Percentiles rank a stretch among this genome's conserved stretches.
These are phyloP conservation scores for Tetrax tetrax DNA, from an alignment of 2,113 vertebrate species.

Conservation along the genomic window DNA sequence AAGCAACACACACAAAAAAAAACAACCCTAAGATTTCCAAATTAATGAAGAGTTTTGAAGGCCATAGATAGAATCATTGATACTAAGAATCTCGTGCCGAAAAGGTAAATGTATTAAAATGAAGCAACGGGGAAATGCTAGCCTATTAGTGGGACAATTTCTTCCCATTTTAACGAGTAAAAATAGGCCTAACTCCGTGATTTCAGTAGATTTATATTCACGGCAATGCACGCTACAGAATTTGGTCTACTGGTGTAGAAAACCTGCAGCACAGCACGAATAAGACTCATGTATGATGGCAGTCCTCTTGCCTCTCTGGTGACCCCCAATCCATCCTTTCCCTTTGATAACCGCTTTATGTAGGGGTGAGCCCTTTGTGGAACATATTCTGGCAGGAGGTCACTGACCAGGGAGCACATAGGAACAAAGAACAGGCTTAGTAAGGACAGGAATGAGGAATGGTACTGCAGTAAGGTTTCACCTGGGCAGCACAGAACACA, in stretches of 20 bases:
- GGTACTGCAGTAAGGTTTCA: neutral
- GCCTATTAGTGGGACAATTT: neutral
- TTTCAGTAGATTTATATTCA: neutral
- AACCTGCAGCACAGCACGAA: neutral
- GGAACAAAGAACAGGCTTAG: neutral
- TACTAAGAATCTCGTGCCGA: neutral
- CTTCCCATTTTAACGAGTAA: neutral
- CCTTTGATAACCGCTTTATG: neutral
- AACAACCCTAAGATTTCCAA: neutral
- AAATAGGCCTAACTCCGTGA: neutral
- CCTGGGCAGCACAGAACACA: neutral
- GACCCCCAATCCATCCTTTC: neutral
- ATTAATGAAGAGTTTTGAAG: neutral
- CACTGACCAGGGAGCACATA: neutral
- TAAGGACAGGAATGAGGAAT: neutral
- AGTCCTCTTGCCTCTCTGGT: neutral
- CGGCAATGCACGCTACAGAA: neutral
- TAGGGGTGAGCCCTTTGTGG: neutral
- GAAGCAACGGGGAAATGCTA: neutral
- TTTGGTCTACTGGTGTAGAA: neutral
- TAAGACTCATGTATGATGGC: neutral
- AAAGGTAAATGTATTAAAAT: neutral
- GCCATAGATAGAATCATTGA: neutral
- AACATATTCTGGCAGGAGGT: neutral
- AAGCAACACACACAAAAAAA: neutral